A percentile compares a stretch with the other conserved stretches of the same genome.
These are phyloP conservation scores for Actinostola sp. DNA, from an alignment of 92 coral and sea anemone species.

Conservation along the genomic window DNA sequence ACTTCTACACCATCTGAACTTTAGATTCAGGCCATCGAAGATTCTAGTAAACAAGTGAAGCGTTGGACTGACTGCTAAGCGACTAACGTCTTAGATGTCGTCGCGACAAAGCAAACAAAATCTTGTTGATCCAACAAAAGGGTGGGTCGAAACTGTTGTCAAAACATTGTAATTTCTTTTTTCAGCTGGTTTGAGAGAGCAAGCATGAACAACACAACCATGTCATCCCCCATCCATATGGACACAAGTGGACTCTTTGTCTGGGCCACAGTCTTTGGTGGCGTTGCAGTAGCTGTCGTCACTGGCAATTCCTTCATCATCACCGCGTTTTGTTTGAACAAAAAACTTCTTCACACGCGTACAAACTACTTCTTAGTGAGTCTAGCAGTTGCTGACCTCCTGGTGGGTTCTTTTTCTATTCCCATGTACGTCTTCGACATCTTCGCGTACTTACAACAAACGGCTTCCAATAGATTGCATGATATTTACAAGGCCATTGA, in stretches of 20 bases:
- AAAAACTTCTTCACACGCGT: conserved; percentile 73
- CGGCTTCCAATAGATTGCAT: conserved; percentile 33
- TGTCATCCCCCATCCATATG: neutral
- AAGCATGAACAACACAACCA: conserved; percentile 33
- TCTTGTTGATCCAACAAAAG: too few species aligned
- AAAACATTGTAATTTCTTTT: neutral
- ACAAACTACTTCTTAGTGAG: conserved; percentile 87
- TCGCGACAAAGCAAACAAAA: too few species aligned
- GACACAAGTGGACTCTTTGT: conserved; percentile 27
- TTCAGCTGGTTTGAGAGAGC: conserved; percentile 41
- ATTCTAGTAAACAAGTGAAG: neutral
- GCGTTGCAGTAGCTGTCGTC: conserved; percentile 66
- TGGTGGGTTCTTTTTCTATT: conserved; percentile 82
- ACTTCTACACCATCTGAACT: conserved; percentile 7
- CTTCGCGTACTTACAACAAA: conserved; percentile 38
- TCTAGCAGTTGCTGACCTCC: conserved; percentile 82
- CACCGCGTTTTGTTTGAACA: conserved; percentile 74
- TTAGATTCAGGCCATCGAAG: neutral
- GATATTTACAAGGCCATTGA: conserved; percentile 66
- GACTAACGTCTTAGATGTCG: neutral
- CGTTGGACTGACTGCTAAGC: neutral
- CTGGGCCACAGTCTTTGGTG: conserved; percentile 76
- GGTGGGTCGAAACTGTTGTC: conserved; percentile 38
- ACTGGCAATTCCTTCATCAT: conserved; percentile 77
- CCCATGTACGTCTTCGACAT: conserved; percentile 80